phyloP scores from a whole-genome alignment of 2,888 invertebrate genomes.

The Elysia crispata region DNA sequence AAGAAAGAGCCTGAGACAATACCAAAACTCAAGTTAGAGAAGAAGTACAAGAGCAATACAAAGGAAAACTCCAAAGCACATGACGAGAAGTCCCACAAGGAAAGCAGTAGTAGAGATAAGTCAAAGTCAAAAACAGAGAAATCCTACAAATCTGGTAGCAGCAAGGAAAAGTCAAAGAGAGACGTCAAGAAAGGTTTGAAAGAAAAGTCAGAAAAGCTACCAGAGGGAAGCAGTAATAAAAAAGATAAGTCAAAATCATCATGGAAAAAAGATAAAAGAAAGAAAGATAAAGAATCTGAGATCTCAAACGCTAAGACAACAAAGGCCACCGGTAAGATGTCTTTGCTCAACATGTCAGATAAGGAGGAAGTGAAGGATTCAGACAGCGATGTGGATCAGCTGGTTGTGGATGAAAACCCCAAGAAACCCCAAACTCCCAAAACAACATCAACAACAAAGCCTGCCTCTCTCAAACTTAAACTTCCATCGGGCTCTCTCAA shows the following conservation, averaged over 20 bases:
- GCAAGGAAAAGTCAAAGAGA: constrained; percentile 11
- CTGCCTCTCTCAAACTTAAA: constrained; percentile 52
- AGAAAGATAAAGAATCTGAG: constrained; percentile 16
- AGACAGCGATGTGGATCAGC: constrained; percentile 80
- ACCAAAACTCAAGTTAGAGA: too few relatives aligned
- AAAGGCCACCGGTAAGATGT: neutral
- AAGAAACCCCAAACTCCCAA: constrained; percentile 58
- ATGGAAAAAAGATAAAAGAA: neutral
- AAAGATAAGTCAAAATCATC: neutral
- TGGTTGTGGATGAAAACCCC: constrained; percentile 78
- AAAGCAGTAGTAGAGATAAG: too few relatives aligned
- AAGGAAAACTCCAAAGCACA: too few relatives aligned
- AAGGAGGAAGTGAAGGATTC: constrained; percentile 23
- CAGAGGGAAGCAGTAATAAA: neutral
- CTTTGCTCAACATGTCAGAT: too few relatives aligned
- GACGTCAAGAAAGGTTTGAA: constrained; percentile 20
- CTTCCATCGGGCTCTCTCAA: constrained; percentile 27
- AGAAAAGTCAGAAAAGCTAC: constrained; percentile 7
- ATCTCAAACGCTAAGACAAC: neutral
- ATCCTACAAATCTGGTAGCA: too few relatives aligned
- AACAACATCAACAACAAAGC: constrained; percentile 59
- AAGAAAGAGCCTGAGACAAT: too few relatives aligned
- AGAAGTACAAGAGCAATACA: too few relatives aligned
- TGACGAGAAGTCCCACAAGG: too few relatives aligned
- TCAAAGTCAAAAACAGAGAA: too few relatives aligned